Conservation (phyloP, 2,113 vertebrate species). For the Pao palembangensis region DNA sequence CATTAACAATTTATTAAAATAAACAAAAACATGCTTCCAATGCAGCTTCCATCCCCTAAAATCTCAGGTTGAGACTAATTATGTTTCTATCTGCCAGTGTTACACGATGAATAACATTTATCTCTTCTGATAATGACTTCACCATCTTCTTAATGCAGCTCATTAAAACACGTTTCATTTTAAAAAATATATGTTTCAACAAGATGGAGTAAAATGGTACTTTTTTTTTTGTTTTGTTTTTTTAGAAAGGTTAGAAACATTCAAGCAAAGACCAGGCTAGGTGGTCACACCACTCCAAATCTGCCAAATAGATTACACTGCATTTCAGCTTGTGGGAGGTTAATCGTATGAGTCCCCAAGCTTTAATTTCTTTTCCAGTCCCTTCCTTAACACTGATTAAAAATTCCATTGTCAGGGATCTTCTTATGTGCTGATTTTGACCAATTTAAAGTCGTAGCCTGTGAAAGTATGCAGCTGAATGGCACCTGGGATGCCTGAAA, state of each 20-base stretch:
- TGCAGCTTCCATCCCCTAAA: no score
- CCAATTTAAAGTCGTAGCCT: conserved; percentile 10
- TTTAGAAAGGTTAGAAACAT: neutral
- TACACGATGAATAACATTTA: conserved; percentile 12
- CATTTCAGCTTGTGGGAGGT: conserved; percentile 20
- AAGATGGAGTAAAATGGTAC: neutral
- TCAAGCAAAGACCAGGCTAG: conserved; percentile 9
- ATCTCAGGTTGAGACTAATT: no score
- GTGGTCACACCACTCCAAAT: conserved; percentile 18
- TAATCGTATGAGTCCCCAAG: conserved; percentile 7
- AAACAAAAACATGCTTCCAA: no score
- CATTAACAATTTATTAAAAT: no score
- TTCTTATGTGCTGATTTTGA: conserved; percentile 26
- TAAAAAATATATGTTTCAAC: neutral
- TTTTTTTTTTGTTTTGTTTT: neutral
- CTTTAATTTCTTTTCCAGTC: conserved; percentile 30
- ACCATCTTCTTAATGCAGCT: conserved; percentile 13
- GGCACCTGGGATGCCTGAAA: neutral
- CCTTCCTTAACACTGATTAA: conserved; percentile 31
- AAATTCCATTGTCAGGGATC: conserved; percentile 34
- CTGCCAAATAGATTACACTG: conserved; percentile 15
- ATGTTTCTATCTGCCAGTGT: no score
- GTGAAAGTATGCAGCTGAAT: conserved; percentile 7
- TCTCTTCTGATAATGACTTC: conserved; percentile 31
- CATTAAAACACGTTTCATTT: conserved; percentile 9